These are phyloP conservation scores for Elgaria multicarinata DNA, from an alignment of 2,113 vertebrate genomes.

Conservation along the genomic window DNA sequence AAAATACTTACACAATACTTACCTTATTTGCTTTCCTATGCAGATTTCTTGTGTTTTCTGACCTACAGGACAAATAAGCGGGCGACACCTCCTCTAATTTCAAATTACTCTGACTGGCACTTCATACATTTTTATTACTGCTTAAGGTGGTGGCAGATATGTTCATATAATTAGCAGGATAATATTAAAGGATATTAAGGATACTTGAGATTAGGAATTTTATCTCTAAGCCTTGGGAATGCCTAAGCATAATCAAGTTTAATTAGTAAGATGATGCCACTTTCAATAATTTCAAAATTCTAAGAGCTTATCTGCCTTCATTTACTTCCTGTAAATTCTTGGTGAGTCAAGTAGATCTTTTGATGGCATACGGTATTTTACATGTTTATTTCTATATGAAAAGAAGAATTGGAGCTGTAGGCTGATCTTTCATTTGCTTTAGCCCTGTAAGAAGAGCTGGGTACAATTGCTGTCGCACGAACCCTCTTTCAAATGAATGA, in stretches of 20 bases:
- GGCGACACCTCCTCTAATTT: constrained; percentile 55
- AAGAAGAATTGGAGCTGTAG: not conserved
- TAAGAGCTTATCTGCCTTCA: constrained; percentile 39
- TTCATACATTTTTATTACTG: constrained; percentile 34
- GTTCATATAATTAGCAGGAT: constrained; percentile 57
- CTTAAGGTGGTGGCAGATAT: constrained; percentile 52
- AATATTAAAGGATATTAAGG: constrained; percentile 61
- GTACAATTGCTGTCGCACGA: not conserved
- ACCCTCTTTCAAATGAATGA: not conserved
- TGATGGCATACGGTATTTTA: constrained; percentile 40
- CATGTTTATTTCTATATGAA: not conserved
- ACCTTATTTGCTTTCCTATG: not conserved
- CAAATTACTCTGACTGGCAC: constrained; percentile 37
- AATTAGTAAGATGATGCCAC: constrained; percentile 63
- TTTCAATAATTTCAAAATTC: constrained; percentile 63
- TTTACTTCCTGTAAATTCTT: constrained; percentile 39
- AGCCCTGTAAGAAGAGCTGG: not conserved
- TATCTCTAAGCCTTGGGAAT: constrained; percentile 59
- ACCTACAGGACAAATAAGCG: constrained; percentile 44
- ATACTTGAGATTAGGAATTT: constrained; percentile 61
- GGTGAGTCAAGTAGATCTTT: constrained; percentile 41
- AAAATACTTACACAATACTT: no score
- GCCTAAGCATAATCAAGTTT: constrained; percentile 62
- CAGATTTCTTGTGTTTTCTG: not conserved
- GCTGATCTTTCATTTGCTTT: not conserved